A percentile compares a stretch with the other conserved stretches of the same genome.
Evolutionary conservation across 2,888 invertebrate species (phyloP).

Genomic region (Carabus problematicus): DNA sequence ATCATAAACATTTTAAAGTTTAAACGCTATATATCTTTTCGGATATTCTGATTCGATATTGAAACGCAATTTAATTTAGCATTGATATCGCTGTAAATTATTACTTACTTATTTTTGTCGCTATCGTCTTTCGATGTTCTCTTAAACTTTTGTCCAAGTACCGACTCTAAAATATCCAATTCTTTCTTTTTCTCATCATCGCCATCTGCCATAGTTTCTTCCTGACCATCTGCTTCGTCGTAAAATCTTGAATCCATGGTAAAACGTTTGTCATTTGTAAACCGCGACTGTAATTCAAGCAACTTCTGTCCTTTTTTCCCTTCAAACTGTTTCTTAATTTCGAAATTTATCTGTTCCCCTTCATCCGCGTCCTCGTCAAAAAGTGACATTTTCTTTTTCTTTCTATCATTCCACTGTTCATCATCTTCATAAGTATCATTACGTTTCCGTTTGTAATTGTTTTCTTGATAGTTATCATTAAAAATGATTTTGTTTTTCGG

Average conservation of each 20-base stretch:
- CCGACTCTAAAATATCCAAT: conserved; percentile 60
- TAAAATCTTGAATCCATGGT: conserved; percentile 76
- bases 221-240: conserved; percentile 62
- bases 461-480: conserved; percentile 61
- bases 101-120: not conserved
- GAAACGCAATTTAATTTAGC: not conserved
- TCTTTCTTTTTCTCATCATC: conserved; percentile 59
- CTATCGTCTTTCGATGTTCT: conserved; percentile 31
- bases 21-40: conserved; percentile 39
- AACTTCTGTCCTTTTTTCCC: conserved; percentile 72
- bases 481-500: conserved; percentile 71
- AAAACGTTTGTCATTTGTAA: conserved; percentile 80
- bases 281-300: conserved; percentile 74
- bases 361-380: conserved; percentile 60
- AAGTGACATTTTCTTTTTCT: conserved; percentile 38
- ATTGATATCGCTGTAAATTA: too few relatives aligned
- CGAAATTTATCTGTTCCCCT: conserved; percentile 65
- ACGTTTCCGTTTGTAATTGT: conserved; percentile 37
- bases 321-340: conserved; percentile 71
- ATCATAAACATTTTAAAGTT: not conserved
- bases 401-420: conserved; percentile 44
- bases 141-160: conserved; percentile 53
- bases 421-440: conserved; percentile 45
- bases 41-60: not conserved
- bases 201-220: conserved; percentile 50